Evolutionary conservation across 2,797 vertebrate species (phyloP).

Genomic region (Aulostomus chinensis): DNA sequence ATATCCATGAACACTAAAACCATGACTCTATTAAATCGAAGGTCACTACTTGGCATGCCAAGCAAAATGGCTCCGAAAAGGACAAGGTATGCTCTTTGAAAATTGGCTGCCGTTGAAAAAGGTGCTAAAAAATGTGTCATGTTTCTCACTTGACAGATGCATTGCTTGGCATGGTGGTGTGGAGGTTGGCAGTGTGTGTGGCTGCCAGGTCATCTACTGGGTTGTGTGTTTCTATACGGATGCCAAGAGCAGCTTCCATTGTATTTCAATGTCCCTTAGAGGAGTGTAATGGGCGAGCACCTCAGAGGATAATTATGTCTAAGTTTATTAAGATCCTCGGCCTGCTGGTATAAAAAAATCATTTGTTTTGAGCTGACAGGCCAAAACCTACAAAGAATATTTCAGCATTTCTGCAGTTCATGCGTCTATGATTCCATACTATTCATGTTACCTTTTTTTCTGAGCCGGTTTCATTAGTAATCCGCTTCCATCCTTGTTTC

Average conservation of each 20-base stretch:
- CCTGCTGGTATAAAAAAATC: constrained; percentile 8
- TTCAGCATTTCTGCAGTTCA: constrained; percentile 19
- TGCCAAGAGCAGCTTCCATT: constrained; percentile 65
- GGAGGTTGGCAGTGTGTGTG: constrained; percentile 72
- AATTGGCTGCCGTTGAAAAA: constrained; percentile 71
- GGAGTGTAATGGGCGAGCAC: constrained; percentile 28
- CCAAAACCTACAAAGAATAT: constrained; percentile 27
- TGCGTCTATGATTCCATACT: constrained; percentile 28
- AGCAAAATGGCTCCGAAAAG: constrained; percentile 71
- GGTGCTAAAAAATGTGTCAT: constrained; percentile 78
- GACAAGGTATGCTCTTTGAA: constrained; percentile 74
- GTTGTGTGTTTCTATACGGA: constrained; percentile 61
- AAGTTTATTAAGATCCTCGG: constrained; percentile 22
- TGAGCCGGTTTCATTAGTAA: constrained; percentile 78
- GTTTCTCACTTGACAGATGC: constrained; percentile 85
- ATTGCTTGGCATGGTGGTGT: constrained; percentile 78
- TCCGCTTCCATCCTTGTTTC: constrained; percentile 74
- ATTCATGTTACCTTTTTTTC: constrained; percentile 50
- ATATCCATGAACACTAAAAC: constrained; percentile 47
- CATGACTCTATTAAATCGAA: constrained; percentile 69
- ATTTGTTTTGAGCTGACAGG: constrained; percentile 16
- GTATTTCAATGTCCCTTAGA: constrained; percentile 33
- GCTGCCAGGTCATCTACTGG: constrained; percentile 76
- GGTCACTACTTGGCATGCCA: constrained; percentile 65
- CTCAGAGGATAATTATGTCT: constrained; percentile 23